Conservation (phyloP, 2,888 invertebrate genomes). For the Cheilosia scutellata region DNA sequence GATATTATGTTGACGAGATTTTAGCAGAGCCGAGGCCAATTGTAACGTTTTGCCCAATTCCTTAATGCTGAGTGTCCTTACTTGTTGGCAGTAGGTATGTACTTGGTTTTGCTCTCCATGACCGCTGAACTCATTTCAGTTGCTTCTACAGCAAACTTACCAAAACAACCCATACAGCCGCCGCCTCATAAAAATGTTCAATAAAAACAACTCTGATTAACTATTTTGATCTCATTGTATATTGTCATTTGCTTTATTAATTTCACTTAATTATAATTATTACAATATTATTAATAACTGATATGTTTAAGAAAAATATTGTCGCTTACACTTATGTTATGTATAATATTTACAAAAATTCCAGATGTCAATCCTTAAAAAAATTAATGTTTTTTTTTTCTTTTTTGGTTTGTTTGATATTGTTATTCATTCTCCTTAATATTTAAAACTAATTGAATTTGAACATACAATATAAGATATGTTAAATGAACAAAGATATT, state of each 20-base stretch:
- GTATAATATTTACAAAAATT: conserved; percentile 67
- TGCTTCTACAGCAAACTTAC: too few species aligned
- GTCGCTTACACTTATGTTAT: conserved; percentile 65
- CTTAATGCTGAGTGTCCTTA: too few species aligned
- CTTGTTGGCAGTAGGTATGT: too few species aligned
- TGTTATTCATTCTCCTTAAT: conserved; percentile 4
- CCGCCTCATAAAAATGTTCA: neutral
- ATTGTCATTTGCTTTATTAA: conserved; percentile 67
- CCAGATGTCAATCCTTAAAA: conserved; percentile 44
- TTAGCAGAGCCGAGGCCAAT: too few species aligned
- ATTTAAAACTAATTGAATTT: conserved; percentile 42
- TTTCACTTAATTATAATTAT: conserved; percentile 65
- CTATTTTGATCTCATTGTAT: conserved; percentile 43
- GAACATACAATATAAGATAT: conserved; percentile 34
- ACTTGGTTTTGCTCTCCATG: too few species aligned
- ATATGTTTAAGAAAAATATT: conserved; percentile 73
- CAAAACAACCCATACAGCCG: too few species aligned
- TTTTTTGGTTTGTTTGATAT: conserved; percentile 14
- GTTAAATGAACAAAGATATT: conserved; percentile 33
- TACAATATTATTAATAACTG: conserved; percentile 68
- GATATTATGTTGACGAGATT: too few species aligned
- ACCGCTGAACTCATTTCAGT: too few species aligned
- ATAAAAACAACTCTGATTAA: neutral
- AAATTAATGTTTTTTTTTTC: conserved; percentile 26
- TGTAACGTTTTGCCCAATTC: too few species aligned